Base-by-base conservation (phyloP, 1,140 invertebrate genomes). In the Polyergus mexicanus region DNA sequence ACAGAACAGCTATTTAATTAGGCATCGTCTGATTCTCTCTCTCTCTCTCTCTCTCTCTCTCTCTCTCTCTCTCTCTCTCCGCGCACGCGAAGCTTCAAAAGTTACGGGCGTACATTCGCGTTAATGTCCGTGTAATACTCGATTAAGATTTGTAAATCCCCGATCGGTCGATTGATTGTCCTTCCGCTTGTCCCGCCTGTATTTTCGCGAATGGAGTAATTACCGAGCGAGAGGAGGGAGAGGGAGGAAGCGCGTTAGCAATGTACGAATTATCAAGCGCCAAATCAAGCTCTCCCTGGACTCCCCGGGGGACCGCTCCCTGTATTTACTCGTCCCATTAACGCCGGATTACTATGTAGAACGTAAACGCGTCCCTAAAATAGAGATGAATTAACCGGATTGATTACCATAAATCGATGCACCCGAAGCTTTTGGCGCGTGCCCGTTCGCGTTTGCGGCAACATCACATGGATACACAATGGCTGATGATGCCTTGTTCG, bases 331-430 rank as follows among this genome's bases (percentile, higher is more conserved):
- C 76, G 76, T 84, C 41, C 85, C 75, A 62, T 74, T 74, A 84
- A 69, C 63, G 38, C 38, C n/a, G 75, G 56, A 87, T 87, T 87
- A 85, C 83, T 85, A 71, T 87, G 86, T 77, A 62, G 65, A 47
- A 77, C 72, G 83, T 77, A 85, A 68, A 78, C 47, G 74, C 47
- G 58, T 66, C 74, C 86, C 69, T 86, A 88, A 86, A 88, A 86
- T 83, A 75, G 76, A 60, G 69, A 86, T 58, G 54, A 81, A 76
- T 86, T 86, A 86, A 86, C 54, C 54, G 68, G 72, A 88, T 88
- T 88, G 72, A 88, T 88, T 88, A 88, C 60, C 86, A 80, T 81
- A 86, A 88, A 88, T 88, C 86, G 86, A 88, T 88, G 84, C 38
- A 41, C 41, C 32, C 35, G 41, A 25, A 32, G 65, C 75, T 35